Evolutionary conservation across 2,113 vertebrate species (phyloP).

Genomic region (Arenaria interpres): DNA sequence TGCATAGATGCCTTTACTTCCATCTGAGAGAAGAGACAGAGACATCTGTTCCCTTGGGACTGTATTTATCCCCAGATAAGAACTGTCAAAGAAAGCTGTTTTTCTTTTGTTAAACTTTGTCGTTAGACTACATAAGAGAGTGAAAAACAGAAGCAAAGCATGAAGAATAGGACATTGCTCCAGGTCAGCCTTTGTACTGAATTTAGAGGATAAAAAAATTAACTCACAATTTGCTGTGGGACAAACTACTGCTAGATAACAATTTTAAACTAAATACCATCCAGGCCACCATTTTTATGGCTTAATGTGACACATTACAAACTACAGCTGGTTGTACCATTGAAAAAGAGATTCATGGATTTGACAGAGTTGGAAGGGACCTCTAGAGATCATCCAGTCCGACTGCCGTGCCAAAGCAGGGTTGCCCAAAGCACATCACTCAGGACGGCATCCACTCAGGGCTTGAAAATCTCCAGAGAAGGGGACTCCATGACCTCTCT

Average conservation of each 20-base stretch:
- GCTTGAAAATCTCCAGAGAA: too few species aligned
- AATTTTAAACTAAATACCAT: neutral
- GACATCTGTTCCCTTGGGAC: neutral
- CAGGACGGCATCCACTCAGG: too few species aligned
- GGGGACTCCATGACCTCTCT: too few species aligned
- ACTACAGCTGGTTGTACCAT: neutral
- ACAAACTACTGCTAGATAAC: neutral
- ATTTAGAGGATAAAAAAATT: neutral
- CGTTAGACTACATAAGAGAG: neutral
- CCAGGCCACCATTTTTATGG: neutral
- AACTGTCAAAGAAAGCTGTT: neutral
- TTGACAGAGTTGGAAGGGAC: too few species aligned
- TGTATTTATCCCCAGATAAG: neutral
- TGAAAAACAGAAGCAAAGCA: neutral
- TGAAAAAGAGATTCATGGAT: neutral
- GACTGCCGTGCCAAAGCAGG: too few species aligned
- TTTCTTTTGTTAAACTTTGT: neutral
- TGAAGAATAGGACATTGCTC: neutral
- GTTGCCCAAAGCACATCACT: too few species aligned
- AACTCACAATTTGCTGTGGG: neutral
- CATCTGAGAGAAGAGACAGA: neutral
- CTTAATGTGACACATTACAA: neutral
- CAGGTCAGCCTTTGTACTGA: neutral
- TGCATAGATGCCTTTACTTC: neutral
- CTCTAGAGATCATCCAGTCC: too few species aligned